Evolutionary conservation across 2,888 invertebrate species (phyloP).

Genomic region (Teinopalpus imperialis): DNA sequence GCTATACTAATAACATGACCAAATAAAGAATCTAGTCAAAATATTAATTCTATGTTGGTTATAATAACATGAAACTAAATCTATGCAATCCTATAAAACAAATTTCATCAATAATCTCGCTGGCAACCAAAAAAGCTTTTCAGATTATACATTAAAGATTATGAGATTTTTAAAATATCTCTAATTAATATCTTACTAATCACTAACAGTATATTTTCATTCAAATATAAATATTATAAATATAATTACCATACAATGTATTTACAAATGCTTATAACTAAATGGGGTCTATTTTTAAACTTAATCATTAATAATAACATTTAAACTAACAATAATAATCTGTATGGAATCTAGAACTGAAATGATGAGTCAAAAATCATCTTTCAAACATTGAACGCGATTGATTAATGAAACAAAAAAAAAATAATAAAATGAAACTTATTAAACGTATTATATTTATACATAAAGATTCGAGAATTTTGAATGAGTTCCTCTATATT

Average conservation of each 20-base stretch:
- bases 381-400: no score
- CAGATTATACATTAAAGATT: neutral
- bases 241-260: slow-evolving; percentile 15
- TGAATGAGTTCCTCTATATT: no score
- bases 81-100: slow-evolving; percentile 2
- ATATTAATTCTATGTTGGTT: no score
- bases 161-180: slow-evolving; percentile 18
- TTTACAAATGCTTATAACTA: slow-evolving; percentile 19
- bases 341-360: no score
- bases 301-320: no score
- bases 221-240: slow-evolving; percentile 23
- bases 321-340: no score
- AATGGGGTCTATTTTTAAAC: slow-evolving; percentile 8
- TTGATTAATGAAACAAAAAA: no score
- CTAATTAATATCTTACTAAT: neutral
- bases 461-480: no score
- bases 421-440: no score
- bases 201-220: neutral
- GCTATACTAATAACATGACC: neutral
- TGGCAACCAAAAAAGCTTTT: slow-evolving; percentile 2
- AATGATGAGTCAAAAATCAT: no score
- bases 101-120: slow-evolving; percentile 12
- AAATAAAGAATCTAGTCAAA: no score
- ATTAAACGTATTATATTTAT: no score
- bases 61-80: slow-evolving; percentile 18